Evolutionary conservation across 1,140 invertebrate genomes (phyloP).

Genomic region (Sitodiplosis mosellana): DNA sequence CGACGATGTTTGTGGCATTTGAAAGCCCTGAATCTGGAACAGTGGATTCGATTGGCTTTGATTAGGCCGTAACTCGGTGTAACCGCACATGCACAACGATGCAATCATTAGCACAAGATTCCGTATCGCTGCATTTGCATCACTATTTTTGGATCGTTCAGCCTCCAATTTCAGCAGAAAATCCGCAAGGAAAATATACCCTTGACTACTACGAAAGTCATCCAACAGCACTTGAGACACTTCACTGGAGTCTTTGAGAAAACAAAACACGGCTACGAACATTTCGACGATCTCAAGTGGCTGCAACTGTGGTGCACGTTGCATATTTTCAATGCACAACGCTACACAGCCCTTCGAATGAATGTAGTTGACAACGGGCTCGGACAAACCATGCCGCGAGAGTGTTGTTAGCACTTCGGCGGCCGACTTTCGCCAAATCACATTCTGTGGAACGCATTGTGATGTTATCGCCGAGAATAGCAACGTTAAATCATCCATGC

Average conservation of each 20-base stretch:
- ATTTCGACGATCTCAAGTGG: constrained; percentile 95
- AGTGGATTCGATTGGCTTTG: constrained; percentile 70
- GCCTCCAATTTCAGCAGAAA: constrained; percentile 82
- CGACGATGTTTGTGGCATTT: constrained; percentile 72
- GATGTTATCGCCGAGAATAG: constrained; percentile 94
- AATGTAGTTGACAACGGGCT: constrained; percentile 87
- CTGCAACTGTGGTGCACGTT: constrained; percentile 74
- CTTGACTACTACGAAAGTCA: constrained; percentile 87
- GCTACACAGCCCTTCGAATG: constrained; percentile 92
- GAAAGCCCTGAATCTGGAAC: constrained; percentile 86
- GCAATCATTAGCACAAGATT: constrained; percentile 87
- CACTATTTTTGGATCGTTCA: constrained; percentile 45
- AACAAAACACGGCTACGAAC: constrained; percentile 96
- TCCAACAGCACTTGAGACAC: constrained; percentile 85
- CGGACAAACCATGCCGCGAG: constrained; percentile 80
- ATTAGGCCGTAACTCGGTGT: constrained; percentile 68
- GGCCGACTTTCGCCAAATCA: constrained; percentile 91
- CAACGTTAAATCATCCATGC: constrained; percentile 89
- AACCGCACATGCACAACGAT: constrained; percentile 85
- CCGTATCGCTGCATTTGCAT: constrained; percentile 73
- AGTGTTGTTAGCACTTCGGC: constrained; percentile 92
- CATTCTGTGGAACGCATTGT: constrained; percentile 80
- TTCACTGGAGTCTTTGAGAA: constrained; percentile 96
- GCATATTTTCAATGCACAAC: constrained; percentile 93
- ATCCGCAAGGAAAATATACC: constrained; percentile 86